Evolutionary conservation across 2,888 invertebrate species (phyloP).

Genomic region (Caenorhabditis sp.): DNA sequence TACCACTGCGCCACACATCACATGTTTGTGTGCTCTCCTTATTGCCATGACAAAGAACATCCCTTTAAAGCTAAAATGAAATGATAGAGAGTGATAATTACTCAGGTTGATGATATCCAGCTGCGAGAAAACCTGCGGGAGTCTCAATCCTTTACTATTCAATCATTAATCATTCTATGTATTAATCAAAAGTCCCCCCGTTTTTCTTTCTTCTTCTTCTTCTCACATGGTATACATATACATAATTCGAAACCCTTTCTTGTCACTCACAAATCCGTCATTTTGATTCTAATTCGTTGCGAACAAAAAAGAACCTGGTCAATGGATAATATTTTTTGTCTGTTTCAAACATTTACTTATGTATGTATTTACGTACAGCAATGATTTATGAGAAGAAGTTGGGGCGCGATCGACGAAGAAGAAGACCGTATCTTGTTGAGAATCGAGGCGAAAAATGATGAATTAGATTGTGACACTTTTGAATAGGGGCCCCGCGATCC

Average conservation of each 20-base stretch:
- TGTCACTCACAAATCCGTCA: conserved; percentile 1
- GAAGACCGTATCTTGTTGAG: too few species aligned
- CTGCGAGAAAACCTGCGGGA: background rate
- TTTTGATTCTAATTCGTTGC: conserved; percentile 3
- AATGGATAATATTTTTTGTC: too few species aligned
- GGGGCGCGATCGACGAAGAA: background rate
- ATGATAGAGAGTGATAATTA: too few species aligned
- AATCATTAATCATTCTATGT: background rate
- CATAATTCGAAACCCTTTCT: background rate
- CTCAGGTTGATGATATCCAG: background rate
- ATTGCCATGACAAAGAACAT: too few species aligned
- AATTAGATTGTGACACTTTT: background rate
- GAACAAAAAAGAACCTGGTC: too few species aligned
- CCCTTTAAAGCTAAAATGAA: too few species aligned
- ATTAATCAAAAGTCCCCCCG: background rate
- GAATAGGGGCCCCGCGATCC: background rate
- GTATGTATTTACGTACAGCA: too few species aligned
- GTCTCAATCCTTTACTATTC: background rate
- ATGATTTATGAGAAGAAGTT: background rate
- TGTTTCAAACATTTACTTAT: background rate
- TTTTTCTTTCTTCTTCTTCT: background rate
- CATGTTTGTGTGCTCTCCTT: too few species aligned
- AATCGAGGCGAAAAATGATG: background rate
- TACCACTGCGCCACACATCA: too few species aligned
- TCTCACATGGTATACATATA: background rate